Evolutionary conservation across 2,888 invertebrate genomes (phyloP).

Genomic region (Drosophila hamatofila): DNA sequence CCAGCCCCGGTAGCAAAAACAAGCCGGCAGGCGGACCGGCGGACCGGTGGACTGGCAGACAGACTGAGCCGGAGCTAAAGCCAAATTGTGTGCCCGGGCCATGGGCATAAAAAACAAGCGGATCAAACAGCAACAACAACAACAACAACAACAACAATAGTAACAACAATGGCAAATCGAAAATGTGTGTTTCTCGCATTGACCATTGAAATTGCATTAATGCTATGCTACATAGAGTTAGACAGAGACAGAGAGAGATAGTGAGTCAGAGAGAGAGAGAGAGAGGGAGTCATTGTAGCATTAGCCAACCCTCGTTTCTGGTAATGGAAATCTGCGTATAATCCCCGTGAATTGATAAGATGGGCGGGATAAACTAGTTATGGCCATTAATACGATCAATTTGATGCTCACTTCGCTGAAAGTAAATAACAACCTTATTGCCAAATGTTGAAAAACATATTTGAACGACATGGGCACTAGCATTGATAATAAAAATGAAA

Average conservation of each 20-base stretch:
- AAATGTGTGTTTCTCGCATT: constrained; percentile 80
- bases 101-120: constrained; percentile 76
- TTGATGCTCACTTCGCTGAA: constrained; percentile 84
- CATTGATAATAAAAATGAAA: neutral
- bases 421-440: constrained; percentile 83
- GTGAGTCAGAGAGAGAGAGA: neutral
- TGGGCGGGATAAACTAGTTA: constrained; percentile 86
- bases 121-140: constrained; percentile 58
- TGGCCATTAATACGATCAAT: constrained; percentile 86
- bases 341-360: constrained; percentile 84
- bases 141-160: constrained; percentile 26
- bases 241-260: neutral
- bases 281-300: constrained; percentile 10
- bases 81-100: constrained; percentile 63
- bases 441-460: constrained; percentile 70
- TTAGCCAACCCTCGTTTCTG: constrained; percentile 33
- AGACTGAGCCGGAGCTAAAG: constrained; percentile 41
- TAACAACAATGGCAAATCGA: constrained; percentile 74
- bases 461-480: constrained; percentile 17
- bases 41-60: neutral
- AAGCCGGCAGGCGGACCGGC: constrained; percentile 3
- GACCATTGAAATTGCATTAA: constrained; percentile 83
- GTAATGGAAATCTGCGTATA: constrained; percentile 84
- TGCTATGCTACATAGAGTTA: constrained; percentile 24
- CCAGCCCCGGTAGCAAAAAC: constrained; percentile 22